These are phyloP conservation scores for Myotis planiceps DNA, from an alignment of 2,797 vertebrate species.

Conservation along the genomic window DNA sequence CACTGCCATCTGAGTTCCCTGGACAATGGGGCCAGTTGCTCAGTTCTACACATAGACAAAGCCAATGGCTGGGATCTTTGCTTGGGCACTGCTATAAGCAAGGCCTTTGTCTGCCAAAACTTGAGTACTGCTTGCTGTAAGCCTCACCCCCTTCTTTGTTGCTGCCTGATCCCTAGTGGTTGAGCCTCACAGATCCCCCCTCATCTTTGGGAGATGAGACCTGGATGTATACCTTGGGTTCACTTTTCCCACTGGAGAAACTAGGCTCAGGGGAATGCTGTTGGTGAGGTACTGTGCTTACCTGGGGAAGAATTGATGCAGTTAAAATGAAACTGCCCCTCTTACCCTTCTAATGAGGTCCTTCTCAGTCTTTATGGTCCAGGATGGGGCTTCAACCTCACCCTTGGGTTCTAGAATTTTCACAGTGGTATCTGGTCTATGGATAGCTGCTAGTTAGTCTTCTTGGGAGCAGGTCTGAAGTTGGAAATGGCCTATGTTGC, in stretches of 20 bases:
- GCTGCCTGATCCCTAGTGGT: background rate
- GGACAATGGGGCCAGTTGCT: background rate
- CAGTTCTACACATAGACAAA: background rate
- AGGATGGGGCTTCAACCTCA: background rate
- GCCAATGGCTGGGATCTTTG: background rate
- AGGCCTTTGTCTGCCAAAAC: background rate
- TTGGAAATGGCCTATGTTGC: background rate
- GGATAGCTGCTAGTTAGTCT: background rate
- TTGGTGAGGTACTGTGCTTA: background rate
- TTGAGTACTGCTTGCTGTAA: background rate
- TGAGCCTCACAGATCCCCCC: background rate
- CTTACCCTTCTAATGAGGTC: background rate
- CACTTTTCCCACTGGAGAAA: background rate
- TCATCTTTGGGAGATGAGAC: background rate
- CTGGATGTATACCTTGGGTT: background rate
- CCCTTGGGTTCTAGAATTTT: background rate
- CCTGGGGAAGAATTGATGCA: background rate
- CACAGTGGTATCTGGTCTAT: background rate
- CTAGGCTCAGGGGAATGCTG: rapidly evolving
- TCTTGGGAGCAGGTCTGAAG: background rate
- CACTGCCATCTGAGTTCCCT: background rate
- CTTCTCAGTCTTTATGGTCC: background rate
- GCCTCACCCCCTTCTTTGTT: background rate
- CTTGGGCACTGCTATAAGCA: background rate
- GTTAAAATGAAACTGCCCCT: background rate